phyloP scores from a whole-genome alignment of 1,140 invertebrate species.

The Apis laboriosa region DNA sequence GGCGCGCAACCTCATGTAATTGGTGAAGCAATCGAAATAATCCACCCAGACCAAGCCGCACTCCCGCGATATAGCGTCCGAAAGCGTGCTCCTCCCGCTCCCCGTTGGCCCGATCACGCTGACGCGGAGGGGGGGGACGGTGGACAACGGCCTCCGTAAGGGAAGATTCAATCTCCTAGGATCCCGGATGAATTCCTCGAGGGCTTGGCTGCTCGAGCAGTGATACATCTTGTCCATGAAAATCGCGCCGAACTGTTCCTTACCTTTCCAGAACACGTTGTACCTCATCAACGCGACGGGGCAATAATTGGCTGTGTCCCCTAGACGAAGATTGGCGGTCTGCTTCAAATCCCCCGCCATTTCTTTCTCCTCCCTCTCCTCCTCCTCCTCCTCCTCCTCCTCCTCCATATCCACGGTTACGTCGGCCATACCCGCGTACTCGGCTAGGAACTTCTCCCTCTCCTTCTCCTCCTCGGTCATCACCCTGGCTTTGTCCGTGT shows the following conservation, averaged over 20 bases:
- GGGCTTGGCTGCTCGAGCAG: conserved; percentile 76
- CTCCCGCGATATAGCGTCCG: conserved; percentile 79
- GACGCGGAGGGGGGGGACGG: conserved; percentile 80
- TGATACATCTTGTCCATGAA: conserved; percentile 81
- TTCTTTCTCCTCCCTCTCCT: conserved; percentile 46
- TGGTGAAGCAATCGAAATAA: conserved; percentile 75
- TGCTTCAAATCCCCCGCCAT: conserved; percentile 52
- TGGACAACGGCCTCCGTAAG: conserved; percentile 73
- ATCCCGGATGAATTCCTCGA: conserved; percentile 78
- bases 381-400: conserved; percentile 47
- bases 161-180: conserved; percentile 75
- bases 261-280: conserved; percentile 82
- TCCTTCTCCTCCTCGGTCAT: conserved; percentile 60
- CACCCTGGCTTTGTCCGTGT: conserved; percentile 52
- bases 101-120: conserved; percentile 81
- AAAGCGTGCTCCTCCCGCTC: conserved; percentile 80
- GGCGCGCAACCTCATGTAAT: conserved; percentile 20
- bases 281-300: conserved; percentile 80
- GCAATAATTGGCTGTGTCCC: conserved; percentile 82
- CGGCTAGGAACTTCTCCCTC: conserved; percentile 68
- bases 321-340: conserved; percentile 75
- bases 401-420: conserved; percentile 40
- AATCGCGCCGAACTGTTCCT: conserved; percentile 78
- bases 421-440: conserved; percentile 8
- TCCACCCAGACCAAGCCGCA: conserved; percentile 81